Evolutionary conservation across 2,113 vertebrate species (phyloP), one percentile per base, ranked within the genome.

Genomic region (Hemichromis elongatus): DNA sequence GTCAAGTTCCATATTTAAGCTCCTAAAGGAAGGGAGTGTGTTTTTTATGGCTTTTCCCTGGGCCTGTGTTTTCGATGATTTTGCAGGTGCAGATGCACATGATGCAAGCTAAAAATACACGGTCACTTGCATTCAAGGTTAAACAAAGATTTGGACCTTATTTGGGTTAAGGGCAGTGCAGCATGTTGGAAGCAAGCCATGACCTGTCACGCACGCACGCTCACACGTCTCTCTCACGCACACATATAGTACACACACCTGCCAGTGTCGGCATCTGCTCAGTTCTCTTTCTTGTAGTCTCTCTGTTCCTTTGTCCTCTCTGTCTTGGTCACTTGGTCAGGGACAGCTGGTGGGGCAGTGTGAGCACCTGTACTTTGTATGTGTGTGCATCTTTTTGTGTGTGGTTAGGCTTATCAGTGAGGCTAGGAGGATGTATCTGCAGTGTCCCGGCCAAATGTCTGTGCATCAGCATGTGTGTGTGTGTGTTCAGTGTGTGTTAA

Each of bases 141-240:
- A 87, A 89, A 89, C 86, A 92, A 94, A 90, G 90, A 94, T 89
- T 55, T 40, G 26, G 89, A 92, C 90, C 86, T 88, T 89, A 93
- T 92, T 92, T 95, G 87, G 91, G 92, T 93, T 93, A 92, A 92
- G 88, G 92, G 82, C 88, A 93, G 83, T 86, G 50, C 82, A 85
- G 84, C 73, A 79, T 80, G 79, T 84, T 93, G 90, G 90, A 88
- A 81, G 79, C 81, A 50, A 93, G 88, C 85, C 89, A 91, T 66
- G 40, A 80, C 50, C 50, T 82, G 9, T 80, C 57, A 88, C 6
- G 1, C 42, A 30, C 1, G 2, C 86, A 77, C 78, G 82, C 77
- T 82, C 53, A 53, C 85, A 83, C 68, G 63, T 53, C 66, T 47
- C 66, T 47, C 66, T 10, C 40, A 73, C 77, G 79, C 56, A 82